A percentile compares a stretch with the other conserved stretches of the same genome.
Evolutionary conservation across 2,797 vertebrate species (phyloP).

Genomic region (Erpetoichthys calabaricus): DNA sequence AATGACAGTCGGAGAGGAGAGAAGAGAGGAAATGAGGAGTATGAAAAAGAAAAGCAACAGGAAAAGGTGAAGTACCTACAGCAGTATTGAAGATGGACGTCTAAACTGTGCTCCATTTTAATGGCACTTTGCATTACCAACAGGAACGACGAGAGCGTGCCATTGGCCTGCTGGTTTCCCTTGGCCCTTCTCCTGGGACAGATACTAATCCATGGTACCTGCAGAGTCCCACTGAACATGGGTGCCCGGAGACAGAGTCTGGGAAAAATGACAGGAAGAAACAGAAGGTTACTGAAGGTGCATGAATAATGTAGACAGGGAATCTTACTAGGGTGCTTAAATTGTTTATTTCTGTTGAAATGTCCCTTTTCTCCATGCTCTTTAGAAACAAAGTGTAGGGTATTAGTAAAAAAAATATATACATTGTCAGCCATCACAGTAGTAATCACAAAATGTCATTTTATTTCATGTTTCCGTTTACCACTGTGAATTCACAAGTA

Average conservation of each 20-base stretch:
- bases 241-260: conserved; percentile 21
- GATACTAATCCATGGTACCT: conserved; percentile 77
- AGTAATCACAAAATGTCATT: no score
- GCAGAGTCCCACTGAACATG: conserved; percentile 28
- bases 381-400: no score
- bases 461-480: no score
- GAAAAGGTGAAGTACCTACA: conserved; percentile 49
- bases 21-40: conserved; percentile 62
- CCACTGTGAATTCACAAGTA: no score
- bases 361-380: no score
- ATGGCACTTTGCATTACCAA: not conserved
- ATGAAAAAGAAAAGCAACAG: conserved; percentile 69
- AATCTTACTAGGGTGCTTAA: no score
- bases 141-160: conserved; percentile 74
- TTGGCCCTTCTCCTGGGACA: conserved; percentile 62
- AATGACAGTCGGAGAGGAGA: conserved; percentile 34
- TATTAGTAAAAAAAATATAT: no score
- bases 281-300: not conserved
- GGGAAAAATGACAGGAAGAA: not conserved
- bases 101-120: not conserved
- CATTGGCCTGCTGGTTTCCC: conserved; percentile 70
- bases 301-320: no score
- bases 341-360: no score
- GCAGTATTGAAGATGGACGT: not conserved
- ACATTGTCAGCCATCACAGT: no score